Evolutionary conservation across 23 tunicate genomes (phyloP), one percentile per base, ranked within the genome.

Genomic region (Botrylloides violaceus): DNA sequence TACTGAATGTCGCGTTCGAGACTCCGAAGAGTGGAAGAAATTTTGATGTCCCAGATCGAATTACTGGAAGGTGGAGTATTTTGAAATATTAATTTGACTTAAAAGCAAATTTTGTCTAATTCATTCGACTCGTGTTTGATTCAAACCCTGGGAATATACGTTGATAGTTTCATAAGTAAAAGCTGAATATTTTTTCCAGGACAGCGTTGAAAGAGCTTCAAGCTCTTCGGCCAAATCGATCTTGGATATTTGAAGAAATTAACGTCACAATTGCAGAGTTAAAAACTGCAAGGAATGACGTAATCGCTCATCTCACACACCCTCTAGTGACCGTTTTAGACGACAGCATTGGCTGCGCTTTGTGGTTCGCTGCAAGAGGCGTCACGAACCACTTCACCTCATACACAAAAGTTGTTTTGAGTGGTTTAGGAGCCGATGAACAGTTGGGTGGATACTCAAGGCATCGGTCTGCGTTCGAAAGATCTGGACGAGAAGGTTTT

Each of bases 401-500:
- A n/a, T 15, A 59, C 22, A 37, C 82, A 28, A 68, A 83, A 59
- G 68, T 92, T 18, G 29, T 92, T 25, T 62, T 92, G n/a, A 79
- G 87, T 80, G 98, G 98, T 3, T 76, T 92, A 80, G 98, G 98
- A 2, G 98, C 98, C 0, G 98, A 92, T 48, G 98, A 92, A 84
- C 92, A 84, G 62, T 32, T 92, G 7, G 86, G 87, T 9, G 98
- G 98, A 0, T 92, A 92, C 62, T 84, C 98, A 4, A 61, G 98
- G 53, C 92, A 92, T 71, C 37, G 98, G 39, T 65, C 83, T n/a
- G 80, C 82, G 32, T 90, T 65, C 47, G 29, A 50, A 49, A 53
- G 66, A 9, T 20, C 18, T 6, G 77, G 82, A 24, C 76, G 80
- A 80, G 27, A 36, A 21, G 77, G 34, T 32, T 81, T 92, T 28